phyloP scores from a whole-genome alignment of 2,113 vertebrate genomes.

The Notarius quadriscutis region DNA sequence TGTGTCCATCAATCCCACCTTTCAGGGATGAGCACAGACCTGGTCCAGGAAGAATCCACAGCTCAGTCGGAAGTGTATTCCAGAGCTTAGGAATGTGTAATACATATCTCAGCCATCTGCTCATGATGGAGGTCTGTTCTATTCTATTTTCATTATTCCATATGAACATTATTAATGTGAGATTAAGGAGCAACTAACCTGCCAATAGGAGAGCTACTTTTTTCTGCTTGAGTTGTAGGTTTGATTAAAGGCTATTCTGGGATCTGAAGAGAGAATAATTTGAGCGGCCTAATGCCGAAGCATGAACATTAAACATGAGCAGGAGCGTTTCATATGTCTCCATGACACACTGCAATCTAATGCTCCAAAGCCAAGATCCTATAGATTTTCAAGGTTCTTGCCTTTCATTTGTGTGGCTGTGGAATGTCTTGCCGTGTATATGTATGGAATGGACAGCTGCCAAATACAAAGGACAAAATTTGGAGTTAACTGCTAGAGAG shows the following conservation, averaged over 20 bases:
- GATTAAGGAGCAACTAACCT: constrained; percentile 58
- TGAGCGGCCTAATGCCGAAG: constrained; percentile 37
- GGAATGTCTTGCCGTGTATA: constrained; percentile 57
- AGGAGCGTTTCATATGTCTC: constrained; percentile 49
- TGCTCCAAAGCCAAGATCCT: constrained; percentile 58
- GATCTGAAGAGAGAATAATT: constrained; percentile 48
- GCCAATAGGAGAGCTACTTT: constrained; percentile 54
- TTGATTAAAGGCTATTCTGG: constrained; percentile 62
- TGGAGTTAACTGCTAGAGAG: constrained; percentile 39
- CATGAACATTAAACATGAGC: constrained; percentile 47
- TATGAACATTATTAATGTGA: constrained; percentile 60
- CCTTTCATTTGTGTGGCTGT: constrained; percentile 53
- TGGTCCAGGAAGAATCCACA: background rate
- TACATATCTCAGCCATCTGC: constrained; percentile 6
- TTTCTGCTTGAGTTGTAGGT: constrained; percentile 54
- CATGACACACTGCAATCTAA: constrained; percentile 56
- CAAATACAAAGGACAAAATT: constrained; percentile 45
- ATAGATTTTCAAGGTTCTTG: constrained; percentile 60
- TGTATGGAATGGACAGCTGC: constrained; percentile 55
- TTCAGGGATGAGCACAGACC: constrained; percentile 9
- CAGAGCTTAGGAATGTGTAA: constrained; percentile 11
- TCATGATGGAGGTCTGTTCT: constrained; percentile 24
- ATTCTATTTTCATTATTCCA: constrained; percentile 35
- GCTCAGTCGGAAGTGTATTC: background rate
- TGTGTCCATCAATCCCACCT: background rate